Percentiles rank a stretch among this genome's conserved stretches.
These are phyloP conservation scores for Prietella phreatophila DNA, from an alignment of 2,113 vertebrate species.

Conservation along the genomic window DNA sequence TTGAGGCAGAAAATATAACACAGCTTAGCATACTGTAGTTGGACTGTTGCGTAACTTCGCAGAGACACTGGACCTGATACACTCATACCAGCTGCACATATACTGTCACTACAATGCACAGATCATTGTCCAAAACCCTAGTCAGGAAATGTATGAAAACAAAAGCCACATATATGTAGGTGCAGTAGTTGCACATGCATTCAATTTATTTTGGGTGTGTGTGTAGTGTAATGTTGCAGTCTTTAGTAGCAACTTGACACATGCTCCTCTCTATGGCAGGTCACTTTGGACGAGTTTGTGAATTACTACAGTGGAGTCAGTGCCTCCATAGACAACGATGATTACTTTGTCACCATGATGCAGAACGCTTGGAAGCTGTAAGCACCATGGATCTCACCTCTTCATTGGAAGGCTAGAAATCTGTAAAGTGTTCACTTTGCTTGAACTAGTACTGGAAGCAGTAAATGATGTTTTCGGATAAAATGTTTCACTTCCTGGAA, in stretches of 20 bases:
- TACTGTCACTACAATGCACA: neutral
- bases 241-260: neutral
- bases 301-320: constrained; percentile 77
- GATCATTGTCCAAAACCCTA: neutral
- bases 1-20: neutral
- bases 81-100: neutral
- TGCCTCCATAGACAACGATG: constrained; percentile 69
- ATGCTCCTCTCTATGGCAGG: constrained; percentile 51
- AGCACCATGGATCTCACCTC: neutral
- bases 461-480: neutral
- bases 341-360: constrained; percentile 74
- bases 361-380: constrained; percentile 71
- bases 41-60: neutral
- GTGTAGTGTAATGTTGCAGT: neutral
- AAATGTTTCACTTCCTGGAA: neutral
- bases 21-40: neutral
- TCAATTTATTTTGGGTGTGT: neutral
- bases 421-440: neutral
- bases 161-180: neutral
- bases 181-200: neutral
- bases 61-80: neutral
- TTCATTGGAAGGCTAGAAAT: neutral
- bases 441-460: neutral
- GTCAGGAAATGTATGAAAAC: neutral
- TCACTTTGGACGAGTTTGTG: constrained; percentile 73